phyloP scores from a whole-genome alignment of 2,113 vertebrate genomes.

The Coptodon rendalli region DNA sequence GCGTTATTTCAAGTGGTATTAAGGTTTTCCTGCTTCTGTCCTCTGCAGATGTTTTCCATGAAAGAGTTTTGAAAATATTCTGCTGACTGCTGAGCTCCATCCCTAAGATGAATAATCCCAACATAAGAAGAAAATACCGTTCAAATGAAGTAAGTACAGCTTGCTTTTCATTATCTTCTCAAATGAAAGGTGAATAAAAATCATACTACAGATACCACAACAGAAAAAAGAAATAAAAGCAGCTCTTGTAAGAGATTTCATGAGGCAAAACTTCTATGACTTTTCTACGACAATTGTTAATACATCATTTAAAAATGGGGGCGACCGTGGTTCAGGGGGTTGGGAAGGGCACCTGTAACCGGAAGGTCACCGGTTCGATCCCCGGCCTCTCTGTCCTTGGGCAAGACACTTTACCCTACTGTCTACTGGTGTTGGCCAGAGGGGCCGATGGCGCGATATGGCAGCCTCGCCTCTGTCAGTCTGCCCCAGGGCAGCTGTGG shows the following conservation, averaged over 20 bases:
- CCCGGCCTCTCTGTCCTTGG: too few species aligned
- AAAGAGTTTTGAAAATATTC: neutral
- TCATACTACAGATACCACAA: neutral
- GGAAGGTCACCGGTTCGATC: too few species aligned
- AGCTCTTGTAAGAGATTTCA: neutral
- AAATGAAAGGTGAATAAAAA: neutral
- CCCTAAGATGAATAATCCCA: neutral
- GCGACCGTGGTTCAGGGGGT: too few species aligned
- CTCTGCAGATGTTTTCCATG: rapidly evolving
- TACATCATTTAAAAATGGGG: neutral
- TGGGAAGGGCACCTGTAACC: too few species aligned
- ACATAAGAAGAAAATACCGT: neutral
- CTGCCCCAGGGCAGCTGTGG: too few species aligned
- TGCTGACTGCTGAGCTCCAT: neutral
- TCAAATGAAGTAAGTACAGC: neutral
- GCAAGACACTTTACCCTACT: too few species aligned
- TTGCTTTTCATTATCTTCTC: neutral
- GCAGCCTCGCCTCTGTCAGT: too few species aligned
- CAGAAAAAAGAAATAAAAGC: rapidly evolving
- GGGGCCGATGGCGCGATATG: too few species aligned
- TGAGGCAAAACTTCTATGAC: neutral
- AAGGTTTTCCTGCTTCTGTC: neutral
- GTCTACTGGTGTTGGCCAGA: too few species aligned
- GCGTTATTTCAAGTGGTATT: neutral
- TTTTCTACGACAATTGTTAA: neutral